A percentile compares a stretch with the other conserved stretches of the same genome.
Evolutionary conservation across 2,888 invertebrate genomes (phyloP).

Genomic region (Orthonychiurus folsomi): DNA sequence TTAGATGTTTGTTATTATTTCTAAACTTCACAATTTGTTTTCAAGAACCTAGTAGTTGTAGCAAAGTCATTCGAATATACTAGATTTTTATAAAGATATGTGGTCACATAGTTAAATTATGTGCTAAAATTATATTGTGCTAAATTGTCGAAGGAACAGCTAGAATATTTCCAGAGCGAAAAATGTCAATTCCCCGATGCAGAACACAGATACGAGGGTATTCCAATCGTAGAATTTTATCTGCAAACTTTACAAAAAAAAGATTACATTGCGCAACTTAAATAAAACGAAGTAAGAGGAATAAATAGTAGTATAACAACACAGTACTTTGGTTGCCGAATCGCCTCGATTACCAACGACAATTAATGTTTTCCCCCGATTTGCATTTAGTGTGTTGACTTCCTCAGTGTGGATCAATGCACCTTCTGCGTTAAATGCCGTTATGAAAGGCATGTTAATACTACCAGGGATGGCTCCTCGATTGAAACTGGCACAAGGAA

Average conservation of each 20-base stretch:
- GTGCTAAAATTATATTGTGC: background rate
- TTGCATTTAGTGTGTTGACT: constrained; percentile 51
- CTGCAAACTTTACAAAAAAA: constrained; percentile 63
- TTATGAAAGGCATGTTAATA: constrained; percentile 79
- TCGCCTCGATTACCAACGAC: constrained; percentile 71
- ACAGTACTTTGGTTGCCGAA: constrained; percentile 49
- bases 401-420: constrained; percentile 57
- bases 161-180: constrained; percentile 49
- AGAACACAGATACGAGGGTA: constrained; percentile 72
- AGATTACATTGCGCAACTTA: background rate
- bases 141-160: constrained; percentile 44
- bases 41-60: too few relatives aligned
- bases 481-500: constrained; percentile 55
- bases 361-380: constrained; percentile 59
- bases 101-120: too few relatives aligned
- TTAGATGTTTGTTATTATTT: too few relatives aligned
- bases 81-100: too few relatives aligned
- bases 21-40: too few relatives aligned
- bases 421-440: constrained; percentile 60
- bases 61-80: too few relatives aligned
- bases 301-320: background rate
- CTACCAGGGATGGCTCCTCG: constrained; percentile 70
- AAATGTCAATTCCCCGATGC: constrained; percentile 76
- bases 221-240: constrained; percentile 67
- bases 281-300: background rate